phyloP scores from a whole-genome alignment of 2,797 vertebrate species.

The Siniperca scherzeri region DNA sequence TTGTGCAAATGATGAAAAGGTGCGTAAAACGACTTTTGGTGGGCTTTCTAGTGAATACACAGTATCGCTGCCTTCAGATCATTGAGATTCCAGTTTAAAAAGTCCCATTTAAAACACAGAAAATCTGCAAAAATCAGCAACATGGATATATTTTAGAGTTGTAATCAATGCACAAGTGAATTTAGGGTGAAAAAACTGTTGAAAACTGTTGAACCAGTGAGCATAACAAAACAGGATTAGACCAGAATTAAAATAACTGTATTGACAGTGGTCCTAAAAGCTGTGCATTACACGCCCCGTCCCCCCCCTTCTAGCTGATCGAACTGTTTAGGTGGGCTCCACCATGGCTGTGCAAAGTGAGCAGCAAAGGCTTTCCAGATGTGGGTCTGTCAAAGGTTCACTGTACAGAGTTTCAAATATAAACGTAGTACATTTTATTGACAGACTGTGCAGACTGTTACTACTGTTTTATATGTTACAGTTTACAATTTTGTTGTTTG shows the following conservation, averaged over 20 bases:
- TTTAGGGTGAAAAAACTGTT: neutral
- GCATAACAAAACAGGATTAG: too few relatives aligned
- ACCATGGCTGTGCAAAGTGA: too few relatives aligned
- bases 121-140: conserved; percentile 15
- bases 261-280: too few relatives aligned
- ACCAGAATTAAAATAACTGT: too few relatives aligned
- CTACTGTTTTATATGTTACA: too few relatives aligned
- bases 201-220: too few relatives aligned
- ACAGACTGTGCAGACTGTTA: neutral
- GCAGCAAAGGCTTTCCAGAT: neutral
- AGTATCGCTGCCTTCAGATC: neutral
- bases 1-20: conserved; percentile 26
- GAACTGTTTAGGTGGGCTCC: too few relatives aligned
- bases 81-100: conserved; percentile 9
- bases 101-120: neutral
- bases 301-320: too few relatives aligned
- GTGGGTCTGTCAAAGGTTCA: neutral
- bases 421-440: neutral
- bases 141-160: conserved; percentile 2
- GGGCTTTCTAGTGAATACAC: neutral
- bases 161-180: neutral
- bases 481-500: too few relatives aligned
- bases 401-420: neutral
- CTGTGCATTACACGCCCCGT: too few relatives aligned
- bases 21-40: conserved; percentile 7